Conservation (phyloP, 2,888 invertebrate species). For the Hermodice carunculata region DNA sequence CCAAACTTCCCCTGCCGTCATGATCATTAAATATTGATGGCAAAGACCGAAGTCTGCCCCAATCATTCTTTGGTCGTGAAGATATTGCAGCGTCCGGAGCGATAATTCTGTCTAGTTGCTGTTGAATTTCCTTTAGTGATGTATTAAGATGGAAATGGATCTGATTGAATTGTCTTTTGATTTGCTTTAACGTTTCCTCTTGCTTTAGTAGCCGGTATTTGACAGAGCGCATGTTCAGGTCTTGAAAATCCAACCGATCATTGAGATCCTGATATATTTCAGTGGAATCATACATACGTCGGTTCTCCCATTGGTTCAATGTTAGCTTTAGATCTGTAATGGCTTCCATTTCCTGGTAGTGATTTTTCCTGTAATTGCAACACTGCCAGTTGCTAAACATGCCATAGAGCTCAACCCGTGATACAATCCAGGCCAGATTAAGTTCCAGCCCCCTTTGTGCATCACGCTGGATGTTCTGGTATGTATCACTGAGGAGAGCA, state of each 20-base stretch:
- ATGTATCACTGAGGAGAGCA: constrained; percentile 61
- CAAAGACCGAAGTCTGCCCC: too few relatives aligned
- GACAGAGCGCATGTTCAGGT: constrained; percentile 51
- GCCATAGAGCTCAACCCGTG: not conserved
- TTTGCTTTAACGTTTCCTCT: too few relatives aligned
- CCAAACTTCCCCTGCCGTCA: too few relatives aligned
- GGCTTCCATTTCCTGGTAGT: constrained; percentile 51
- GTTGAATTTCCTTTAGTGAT: too few relatives aligned
- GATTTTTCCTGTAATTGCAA: constrained; percentile 36
- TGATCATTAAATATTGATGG: too few relatives aligned
- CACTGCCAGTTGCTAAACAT: constrained; percentile 39
- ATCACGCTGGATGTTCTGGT: constrained; percentile 60
- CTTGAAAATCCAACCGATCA: constrained; percentile 51
- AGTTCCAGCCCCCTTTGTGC: constrained; percentile 58
- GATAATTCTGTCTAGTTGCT: too few relatives aligned
- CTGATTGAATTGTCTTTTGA: too few relatives aligned
- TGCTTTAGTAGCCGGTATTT: constrained; percentile 51
- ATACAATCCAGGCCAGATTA: constrained; percentile 60
- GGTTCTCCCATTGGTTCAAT: constrained; percentile 55
- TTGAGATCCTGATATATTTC: constrained; percentile 49
- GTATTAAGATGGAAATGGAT: too few relatives aligned
- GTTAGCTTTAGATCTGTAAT: constrained; percentile 46
- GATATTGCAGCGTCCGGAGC: too few relatives aligned
- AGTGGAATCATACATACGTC: constrained; percentile 52
- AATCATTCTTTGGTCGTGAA: too few relatives aligned